Base-by-base conservation (phyloP, 2,113 vertebrate genomes). In the Albula goreensis region DNA sequence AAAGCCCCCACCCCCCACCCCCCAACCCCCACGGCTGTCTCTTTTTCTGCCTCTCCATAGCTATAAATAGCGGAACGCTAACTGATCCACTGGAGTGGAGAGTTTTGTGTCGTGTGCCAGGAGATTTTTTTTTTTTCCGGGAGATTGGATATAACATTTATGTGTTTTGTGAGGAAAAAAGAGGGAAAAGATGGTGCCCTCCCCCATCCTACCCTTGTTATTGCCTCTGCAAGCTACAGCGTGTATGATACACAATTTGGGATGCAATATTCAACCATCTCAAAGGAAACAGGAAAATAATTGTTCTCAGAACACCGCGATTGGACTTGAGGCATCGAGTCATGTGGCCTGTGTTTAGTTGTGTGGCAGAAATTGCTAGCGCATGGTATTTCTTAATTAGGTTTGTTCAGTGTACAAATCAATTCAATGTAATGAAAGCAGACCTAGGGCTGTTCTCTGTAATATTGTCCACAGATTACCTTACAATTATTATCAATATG, bases 51-150 rank as follows among this genome's bases (percentile, higher is more conserved):
- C 79, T 84, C 82, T 74, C 82, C 84, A 31, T 48, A 79, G 78
- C 74, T 91, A 91, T 85, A 91, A 89, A 92, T 91, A 92, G 89
- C 63, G 9, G 51, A 74, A 31, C 8, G 56, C 83, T 85, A 83
- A 86, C 83, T 41, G 52, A 84, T 83, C 87, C 89, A 90, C 84
- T 85, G 89, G 87, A 87, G 87, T 90, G 89, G 86, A 80, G 85
- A 88, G 86, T 80, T 87, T 8, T 79, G 77, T 81, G 88, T 57
- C 50, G 52, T 84, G 57, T 86, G 88, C 82, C 86, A 77, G 86
- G 53, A 88, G 57, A 85, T 86, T 84, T 88, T 74, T 90, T 87
- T 66, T 82, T 86, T 74, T 90, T 87, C 88, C 85, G 82, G 78
- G 81, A 86, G 52, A 53, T 79, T 63, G 86, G 51, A 52, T 78